phyloP scores from a whole-genome alignment of 2,113 vertebrate species.

The Rhineura floridana region DNA sequence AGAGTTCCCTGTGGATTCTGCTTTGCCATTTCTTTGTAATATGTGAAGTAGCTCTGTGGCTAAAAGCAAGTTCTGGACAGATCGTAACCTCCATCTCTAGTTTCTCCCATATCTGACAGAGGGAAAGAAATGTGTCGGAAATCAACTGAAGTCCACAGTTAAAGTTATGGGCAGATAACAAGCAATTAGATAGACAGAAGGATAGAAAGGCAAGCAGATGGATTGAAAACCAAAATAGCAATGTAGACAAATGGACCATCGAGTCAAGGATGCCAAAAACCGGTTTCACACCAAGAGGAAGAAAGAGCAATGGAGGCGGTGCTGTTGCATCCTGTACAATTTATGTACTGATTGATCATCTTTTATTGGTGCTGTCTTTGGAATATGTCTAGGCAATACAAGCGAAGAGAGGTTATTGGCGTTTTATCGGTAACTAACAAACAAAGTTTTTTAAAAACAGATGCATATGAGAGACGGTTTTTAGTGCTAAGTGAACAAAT shows the following conservation, averaged over 20 bases:
- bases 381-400: constrained; percentile 31
- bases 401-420: background rate
- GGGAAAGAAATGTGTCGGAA: constrained; percentile 24
- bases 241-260: constrained; percentile 38
- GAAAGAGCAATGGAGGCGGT: constrained; percentile 15
- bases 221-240: constrained; percentile 42
- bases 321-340: constrained; percentile 27
- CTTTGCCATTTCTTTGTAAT: background rate
- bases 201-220: constrained; percentile 40
- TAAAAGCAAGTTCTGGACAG: background rate
- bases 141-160: constrained; percentile 14
- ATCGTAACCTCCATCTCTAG: constrained; percentile 20
- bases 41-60: background rate
- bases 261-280: constrained; percentile 28
- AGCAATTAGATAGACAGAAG: constrained; percentile 38
- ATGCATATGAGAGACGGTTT: background rate
- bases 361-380: constrained; percentile 18
- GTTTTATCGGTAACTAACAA: background rate
- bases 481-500: constrained; percentile 4
- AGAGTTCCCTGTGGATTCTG: background rate
- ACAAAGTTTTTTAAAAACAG: background rate
- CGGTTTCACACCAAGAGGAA: constrained; percentile 40
- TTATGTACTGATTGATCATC: constrained; percentile 16
- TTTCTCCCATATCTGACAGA: constrained; percentile 21
- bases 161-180: constrained; percentile 25